Conservation (phyloP, 1,140 invertebrate species). For the Anastrepha ludens region DNA sequence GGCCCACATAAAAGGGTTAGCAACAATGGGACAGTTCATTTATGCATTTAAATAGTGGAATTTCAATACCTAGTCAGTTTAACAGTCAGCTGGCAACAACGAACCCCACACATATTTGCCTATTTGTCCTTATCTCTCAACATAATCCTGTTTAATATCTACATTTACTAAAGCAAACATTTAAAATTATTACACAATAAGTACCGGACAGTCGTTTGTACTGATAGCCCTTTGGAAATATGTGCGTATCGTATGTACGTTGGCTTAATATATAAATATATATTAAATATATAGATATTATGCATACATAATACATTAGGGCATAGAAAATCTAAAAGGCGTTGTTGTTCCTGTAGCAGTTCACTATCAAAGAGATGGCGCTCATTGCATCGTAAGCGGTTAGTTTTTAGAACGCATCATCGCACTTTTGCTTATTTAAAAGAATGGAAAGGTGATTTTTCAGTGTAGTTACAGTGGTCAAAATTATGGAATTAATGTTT, state of each 20-base stretch:
- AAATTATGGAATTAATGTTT: no score
- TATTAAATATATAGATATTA: neutral
- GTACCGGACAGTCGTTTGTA: neutral
- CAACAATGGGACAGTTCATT: neutral
- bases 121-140: neutral
- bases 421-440: no score
- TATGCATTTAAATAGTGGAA: neutral
- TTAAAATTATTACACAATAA: neutral
- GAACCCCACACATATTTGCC: neutral
- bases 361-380: no score
- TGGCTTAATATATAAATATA: neutral
- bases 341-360: no score
- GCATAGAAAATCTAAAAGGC: no score
- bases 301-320: neutral
- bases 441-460: no score
- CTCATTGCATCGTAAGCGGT: no score
- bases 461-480: no score
- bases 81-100: neutral
- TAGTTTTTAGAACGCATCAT: no score
- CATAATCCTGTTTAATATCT: constrained; percentile 10
- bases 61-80: neutral
- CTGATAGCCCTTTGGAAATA: neutral
- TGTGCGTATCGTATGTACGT: neutral
- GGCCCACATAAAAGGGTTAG: no score
- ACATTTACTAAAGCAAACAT: constrained; percentile 4